A percentile compares a stretch with the other conserved stretches of the same genome.
phyloP scores from a whole-genome alignment of 2,797 vertebrate genomes.

The Chelmon rostratus region DNA sequence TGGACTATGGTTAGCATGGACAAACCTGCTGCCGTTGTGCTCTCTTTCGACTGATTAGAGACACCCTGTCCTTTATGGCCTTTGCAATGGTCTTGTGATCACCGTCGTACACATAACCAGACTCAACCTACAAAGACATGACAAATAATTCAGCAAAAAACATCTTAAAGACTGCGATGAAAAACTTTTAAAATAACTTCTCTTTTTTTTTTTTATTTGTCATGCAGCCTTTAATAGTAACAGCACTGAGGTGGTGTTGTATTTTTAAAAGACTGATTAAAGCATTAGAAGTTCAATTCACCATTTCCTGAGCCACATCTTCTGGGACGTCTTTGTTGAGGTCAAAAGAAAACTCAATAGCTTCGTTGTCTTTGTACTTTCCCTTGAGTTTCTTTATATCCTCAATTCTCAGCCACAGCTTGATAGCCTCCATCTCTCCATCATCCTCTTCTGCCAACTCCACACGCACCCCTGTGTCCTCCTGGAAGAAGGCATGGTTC shows the following conservation, averaged over 20 bases:
- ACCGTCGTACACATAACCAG: constrained; percentile 96
- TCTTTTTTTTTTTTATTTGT: not conserved
- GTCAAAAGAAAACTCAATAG: constrained; percentile 99
- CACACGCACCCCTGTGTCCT: constrained; percentile 98
- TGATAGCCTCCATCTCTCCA: constrained; percentile 96
- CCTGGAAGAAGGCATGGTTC: constrained; percentile 99
- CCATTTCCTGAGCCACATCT: constrained; percentile 99
- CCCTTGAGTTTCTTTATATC: constrained; percentile 98
- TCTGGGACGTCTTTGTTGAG: constrained; percentile 96
- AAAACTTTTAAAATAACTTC: not conserved
- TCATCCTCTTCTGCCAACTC: constrained; percentile 99
- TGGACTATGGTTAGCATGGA: not conserved
- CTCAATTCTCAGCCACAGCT: constrained; percentile 97
- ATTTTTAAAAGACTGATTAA: not conserved
- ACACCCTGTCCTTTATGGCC: constrained; percentile 98
- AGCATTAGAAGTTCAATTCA: constrained; percentile 74
- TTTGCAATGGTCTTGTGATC: constrained; percentile 99
- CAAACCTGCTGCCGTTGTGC: constrained; percentile 92
- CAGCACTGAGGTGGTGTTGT: not conserved
- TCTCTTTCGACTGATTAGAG: constrained; percentile 95
- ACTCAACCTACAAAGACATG: constrained; percentile 90
- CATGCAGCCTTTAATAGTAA: not conserved
- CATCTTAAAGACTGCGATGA: not conserved
- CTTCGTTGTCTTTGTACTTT: constrained; percentile 99
- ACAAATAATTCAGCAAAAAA: not conserved